A percentile compares a stretch with the other conserved stretches of the same genome.
phyloP scores from a whole-genome alignment of 2,888 invertebrate genomes.

The Hedychridium roseum region DNA sequence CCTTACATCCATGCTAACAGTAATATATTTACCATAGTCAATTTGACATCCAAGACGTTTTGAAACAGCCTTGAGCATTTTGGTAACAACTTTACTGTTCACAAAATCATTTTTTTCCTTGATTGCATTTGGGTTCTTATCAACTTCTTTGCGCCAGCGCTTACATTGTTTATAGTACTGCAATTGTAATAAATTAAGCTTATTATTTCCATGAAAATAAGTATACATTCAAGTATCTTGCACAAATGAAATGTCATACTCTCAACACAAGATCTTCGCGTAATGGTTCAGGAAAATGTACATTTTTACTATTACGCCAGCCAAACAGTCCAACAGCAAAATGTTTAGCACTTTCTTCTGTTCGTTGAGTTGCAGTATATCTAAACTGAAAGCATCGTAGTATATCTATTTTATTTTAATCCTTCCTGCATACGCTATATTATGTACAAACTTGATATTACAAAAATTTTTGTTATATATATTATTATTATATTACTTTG shows the following conservation, averaged over 20 bases:
- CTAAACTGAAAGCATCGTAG: constrained; percentile 76
- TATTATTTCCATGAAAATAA: constrained; percentile 12
- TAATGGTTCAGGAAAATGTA: constrained; percentile 72
- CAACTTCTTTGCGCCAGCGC: constrained; percentile 75
- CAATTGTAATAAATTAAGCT: constrained; percentile 49
- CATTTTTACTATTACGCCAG: constrained; percentile 68
- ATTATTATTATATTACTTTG: constrained; percentile 63
- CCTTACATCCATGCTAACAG: background rate
- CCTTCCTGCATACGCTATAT: too few species aligned
- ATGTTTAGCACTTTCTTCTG: constrained; percentile 77
- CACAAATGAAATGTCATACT: constrained; percentile 64
- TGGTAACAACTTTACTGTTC: constrained; percentile 67
- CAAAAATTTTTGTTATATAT: too few species aligned
- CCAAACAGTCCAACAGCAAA: constrained; percentile 82
- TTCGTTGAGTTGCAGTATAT: constrained; percentile 79
- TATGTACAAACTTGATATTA: too few species aligned
- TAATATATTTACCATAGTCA: constrained; percentile 49
- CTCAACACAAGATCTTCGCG: constrained; percentile 73
- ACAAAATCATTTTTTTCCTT: constrained; percentile 69
- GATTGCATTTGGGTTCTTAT: constrained; percentile 72
- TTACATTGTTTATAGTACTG: constrained; percentile 83
- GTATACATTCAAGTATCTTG: constrained; percentile 10
- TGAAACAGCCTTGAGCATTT: constrained; percentile 69
- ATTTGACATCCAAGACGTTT: constrained; percentile 69
- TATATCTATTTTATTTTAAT: too few species aligned